phyloP scores from a whole-genome alignment of 2,113 vertebrate species.

The Bombycilla garrulus region DNA sequence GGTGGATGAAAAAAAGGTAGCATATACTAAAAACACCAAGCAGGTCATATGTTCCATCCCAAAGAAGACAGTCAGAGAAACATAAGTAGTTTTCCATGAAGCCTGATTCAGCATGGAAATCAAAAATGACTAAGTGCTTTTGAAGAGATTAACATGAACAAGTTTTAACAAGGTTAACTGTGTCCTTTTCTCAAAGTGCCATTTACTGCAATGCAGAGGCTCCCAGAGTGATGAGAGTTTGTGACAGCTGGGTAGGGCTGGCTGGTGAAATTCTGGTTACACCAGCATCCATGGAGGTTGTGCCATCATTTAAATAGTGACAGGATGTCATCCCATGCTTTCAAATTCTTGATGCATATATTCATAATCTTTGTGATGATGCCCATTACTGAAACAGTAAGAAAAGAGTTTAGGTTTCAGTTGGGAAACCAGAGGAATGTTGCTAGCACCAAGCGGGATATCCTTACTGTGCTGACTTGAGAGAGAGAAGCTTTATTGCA shows the following conservation, averaged over 20 bases:
- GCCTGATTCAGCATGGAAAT: background rate
- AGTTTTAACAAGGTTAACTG: background rate
- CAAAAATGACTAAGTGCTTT: background rate
- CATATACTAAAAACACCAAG: background rate
- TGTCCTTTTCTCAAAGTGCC: background rate
- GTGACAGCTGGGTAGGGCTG: rapidly evolving
- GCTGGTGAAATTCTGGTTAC: background rate
- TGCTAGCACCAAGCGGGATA: background rate
- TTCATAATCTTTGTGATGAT: background rate
- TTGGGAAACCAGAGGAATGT: background rate
- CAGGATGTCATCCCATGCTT: background rate
- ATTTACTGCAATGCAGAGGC: background rate
- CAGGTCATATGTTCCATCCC: rapidly evolving
- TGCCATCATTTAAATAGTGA: background rate
- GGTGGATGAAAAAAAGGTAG: background rate
- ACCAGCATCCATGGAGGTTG: background rate
- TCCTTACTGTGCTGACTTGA: background rate
- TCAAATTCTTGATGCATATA: background rate
- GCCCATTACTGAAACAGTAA: background rate
- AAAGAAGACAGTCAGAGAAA: background rate
- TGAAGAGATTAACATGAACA: background rate
- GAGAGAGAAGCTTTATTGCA: background rate
- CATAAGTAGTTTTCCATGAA: background rate
- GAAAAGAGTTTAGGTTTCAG: background rate
- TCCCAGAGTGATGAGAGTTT: background rate